Evolutionary conservation across 2,888 invertebrate genomes (phyloP).

Genomic region (Dromius quadrimaculatus): DNA sequence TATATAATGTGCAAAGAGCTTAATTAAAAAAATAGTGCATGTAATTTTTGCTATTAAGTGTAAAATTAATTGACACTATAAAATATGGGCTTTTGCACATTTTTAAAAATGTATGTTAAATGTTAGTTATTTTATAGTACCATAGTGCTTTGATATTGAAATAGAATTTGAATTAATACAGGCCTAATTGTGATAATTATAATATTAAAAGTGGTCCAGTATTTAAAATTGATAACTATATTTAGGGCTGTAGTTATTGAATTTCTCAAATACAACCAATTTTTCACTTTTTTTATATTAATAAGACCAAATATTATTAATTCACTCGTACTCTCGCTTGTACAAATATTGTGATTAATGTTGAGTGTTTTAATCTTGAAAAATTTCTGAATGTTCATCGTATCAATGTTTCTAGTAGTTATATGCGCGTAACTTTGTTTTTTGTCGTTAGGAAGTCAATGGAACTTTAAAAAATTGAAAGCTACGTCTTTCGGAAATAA

Average conservation of each 20-base stretch:
- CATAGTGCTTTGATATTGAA: background rate
- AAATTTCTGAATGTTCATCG: background rate
- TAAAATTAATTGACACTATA: too few species aligned
- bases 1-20: too few species aligned
- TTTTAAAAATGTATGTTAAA: too few species aligned
- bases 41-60: too few species aligned
- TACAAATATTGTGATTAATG: too few species aligned
- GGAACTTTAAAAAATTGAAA: background rate
- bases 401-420: background rate
- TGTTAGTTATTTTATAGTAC: too few species aligned
- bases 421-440: conserved; percentile 24
- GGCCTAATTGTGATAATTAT: background rate
- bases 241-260: background rate
- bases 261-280: background rate
- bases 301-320: background rate
- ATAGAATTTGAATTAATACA: too few species aligned
- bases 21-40: too few species aligned
- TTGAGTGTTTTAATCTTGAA: background rate
- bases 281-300: too few species aligned
- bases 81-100: too few species aligned
- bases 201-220: background rate
- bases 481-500: background rate
- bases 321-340: too few species aligned
- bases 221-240: conserved; percentile 3
- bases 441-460: conserved; percentile 21